Percentiles rank a stretch among this genome's conserved stretches.
These are phyloP conservation scores for Odontocolon sp. DNA, from an alignment of 2,888 invertebrate species.

Conservation along the genomic window DNA sequence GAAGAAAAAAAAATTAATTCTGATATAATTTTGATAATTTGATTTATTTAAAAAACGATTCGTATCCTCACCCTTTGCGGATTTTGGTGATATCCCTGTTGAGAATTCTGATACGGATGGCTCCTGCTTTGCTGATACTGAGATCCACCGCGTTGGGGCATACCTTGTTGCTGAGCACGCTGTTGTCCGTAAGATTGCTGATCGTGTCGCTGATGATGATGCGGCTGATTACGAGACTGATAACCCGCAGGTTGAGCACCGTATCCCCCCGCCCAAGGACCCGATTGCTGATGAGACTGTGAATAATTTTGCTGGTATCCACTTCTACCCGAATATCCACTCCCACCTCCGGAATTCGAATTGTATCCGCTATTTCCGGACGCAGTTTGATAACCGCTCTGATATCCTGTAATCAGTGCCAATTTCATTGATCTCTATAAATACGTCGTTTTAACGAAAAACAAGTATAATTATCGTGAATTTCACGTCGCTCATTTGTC, in stretches of 20 bases:
- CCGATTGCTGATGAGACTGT: slow-evolving; percentile 54
- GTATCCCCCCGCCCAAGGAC: slow-evolving; percentile 70
- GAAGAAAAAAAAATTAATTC: not conserved
- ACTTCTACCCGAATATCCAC: slow-evolving; percentile 59
- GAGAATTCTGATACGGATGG: slow-evolving; percentile 64
- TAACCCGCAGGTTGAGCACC: slow-evolving; percentile 60
- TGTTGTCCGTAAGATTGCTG: slow-evolving; percentile 56
- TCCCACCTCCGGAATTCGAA: slow-evolving; percentile 53
- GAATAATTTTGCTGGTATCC: slow-evolving; percentile 61
- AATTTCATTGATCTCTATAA: not conserved
- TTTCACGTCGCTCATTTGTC: slow-evolving; percentile 25
- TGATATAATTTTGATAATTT: not conserved
- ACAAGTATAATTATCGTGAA: too few species aligned
- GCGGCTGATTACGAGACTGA: slow-evolving; percentile 62
- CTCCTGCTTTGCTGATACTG: slow-evolving; percentile 49
- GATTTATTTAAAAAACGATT: not conserved
- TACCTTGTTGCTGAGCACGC: slow-evolving; percentile 12
- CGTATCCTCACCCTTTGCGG: slow-evolving; percentile 60
- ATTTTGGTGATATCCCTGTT: slow-evolving; percentile 64
- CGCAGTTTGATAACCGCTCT: slow-evolving; percentile 68
- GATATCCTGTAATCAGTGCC: slow-evolving; percentile 68
- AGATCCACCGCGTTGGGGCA: slow-evolving; percentile 23
- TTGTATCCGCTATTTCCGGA: slow-evolving; percentile 61
- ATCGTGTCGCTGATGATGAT: slow-evolving; percentile 49
- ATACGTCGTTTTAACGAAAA: not conserved